These are phyloP conservation scores for Aplodontia rufa DNA, from an alignment of 2,113 vertebrate genomes.

Conservation along the genomic window DNA sequence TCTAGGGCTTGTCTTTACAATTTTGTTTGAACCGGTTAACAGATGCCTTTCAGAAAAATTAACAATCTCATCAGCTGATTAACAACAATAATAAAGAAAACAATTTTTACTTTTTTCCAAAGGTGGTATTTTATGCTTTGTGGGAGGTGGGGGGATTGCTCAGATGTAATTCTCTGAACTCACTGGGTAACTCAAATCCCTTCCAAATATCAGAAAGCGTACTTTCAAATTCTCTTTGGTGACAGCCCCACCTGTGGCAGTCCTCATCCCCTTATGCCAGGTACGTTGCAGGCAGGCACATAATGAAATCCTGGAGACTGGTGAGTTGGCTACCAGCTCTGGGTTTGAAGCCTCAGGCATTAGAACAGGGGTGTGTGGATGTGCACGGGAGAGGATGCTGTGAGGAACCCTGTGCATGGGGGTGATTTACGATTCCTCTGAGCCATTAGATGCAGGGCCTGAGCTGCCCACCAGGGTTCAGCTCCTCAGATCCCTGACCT, in stretches of 20 bases:
- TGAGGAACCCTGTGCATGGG: slow-evolving; percentile 16
- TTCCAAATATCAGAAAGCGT: not conserved
- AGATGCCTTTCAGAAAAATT: slow-evolving; percentile 29
- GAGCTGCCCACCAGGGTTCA: slow-evolving; percentile 42
- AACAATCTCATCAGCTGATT: slow-evolving; percentile 22
- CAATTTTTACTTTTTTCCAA: not conserved
- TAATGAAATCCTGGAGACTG: slow-evolving; percentile 33
- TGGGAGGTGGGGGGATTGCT: not conserved
- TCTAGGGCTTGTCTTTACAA: not conserved
- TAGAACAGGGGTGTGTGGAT: not conserved
- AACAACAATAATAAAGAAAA: not conserved
- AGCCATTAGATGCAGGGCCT: slow-evolving; percentile 1
- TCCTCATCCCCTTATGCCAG: not conserved
- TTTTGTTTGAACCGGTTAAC: not conserved
- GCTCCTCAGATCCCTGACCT: slow-evolving; percentile 24
- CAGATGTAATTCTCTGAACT: not conserved
- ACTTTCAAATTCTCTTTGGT: slow-evolving; percentile 63
- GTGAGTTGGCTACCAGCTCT: slow-evolving; percentile 33
- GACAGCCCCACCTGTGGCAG: not conserved
- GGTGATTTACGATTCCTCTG: slow-evolving; percentile 69
- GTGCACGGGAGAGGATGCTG: not conserved
- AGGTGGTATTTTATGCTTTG: not conserved
- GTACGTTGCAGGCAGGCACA: slow-evolving; percentile 43
- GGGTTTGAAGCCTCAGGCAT: slow-evolving; percentile 2
- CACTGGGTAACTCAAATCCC: slow-evolving; percentile 34